Percentiles rank a stretch among this genome's conserved stretches.
These are phyloP conservation scores for Schizothorax lantsangensis DNA, from an alignment of 2,797 vertebrate genomes.

Conservation along the genomic window DNA sequence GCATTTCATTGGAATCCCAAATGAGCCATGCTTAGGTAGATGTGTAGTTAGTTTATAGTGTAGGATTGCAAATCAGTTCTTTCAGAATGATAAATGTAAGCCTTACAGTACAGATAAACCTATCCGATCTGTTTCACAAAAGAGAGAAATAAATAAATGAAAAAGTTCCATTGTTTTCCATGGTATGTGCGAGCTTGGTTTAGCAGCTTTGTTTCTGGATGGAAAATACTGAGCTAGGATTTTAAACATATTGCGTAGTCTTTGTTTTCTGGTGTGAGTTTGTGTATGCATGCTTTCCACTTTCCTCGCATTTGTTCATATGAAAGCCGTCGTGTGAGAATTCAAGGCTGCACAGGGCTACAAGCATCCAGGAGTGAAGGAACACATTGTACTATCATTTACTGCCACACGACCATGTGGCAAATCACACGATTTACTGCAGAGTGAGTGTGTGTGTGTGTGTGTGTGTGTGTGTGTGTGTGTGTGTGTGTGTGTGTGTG, in stretches of 20 bases:
- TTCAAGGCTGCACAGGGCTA: constrained; percentile 50
- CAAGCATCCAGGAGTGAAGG: constrained; percentile 63
- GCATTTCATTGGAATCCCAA: background rate
- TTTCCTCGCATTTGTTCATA: background rate
- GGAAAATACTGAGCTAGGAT: constrained; percentile 8
- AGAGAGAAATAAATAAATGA: constrained; percentile 7
- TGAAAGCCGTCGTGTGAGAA: constrained; percentile 17
- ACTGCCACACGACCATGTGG: constrained; percentile 67
- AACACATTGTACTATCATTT: constrained; percentile 76
- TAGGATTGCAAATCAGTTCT: constrained; percentile 21
- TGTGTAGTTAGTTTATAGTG: constrained; percentile 19
- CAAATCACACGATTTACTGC: constrained; percentile 72
- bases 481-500: constrained; percentile 47
- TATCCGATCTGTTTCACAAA: background rate
- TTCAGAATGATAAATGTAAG: constrained; percentile 21
- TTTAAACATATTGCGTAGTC: constrained; percentile 19
- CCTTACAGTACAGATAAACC: constrained; percentile 9
- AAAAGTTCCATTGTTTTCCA: constrained; percentile 4
- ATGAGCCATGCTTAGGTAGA: background rate
- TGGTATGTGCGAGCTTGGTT: background rate
- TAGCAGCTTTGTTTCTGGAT: constrained; percentile 25
- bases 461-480: constrained; percentile 53
- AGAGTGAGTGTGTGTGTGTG: constrained; percentile 58
- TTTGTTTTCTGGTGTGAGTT: constrained; percentile 28
- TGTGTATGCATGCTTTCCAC: constrained; percentile 17